Evolutionary conservation across 2,113 vertebrate species (phyloP).

Genomic region (Calidris pugnax): DNA sequence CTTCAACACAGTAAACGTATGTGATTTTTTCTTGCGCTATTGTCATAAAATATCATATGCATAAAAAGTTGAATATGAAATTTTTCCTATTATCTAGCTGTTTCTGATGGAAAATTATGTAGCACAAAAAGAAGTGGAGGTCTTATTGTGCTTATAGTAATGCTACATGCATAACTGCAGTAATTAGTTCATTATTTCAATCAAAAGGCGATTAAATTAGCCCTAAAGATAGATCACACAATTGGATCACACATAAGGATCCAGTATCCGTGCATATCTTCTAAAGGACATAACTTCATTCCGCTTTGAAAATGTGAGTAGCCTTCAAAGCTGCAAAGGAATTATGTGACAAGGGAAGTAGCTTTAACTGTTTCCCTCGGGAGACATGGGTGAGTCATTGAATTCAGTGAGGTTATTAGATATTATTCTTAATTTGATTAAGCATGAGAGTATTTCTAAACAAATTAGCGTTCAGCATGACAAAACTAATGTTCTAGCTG

Average conservation of each 20-base stretch:
- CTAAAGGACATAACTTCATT: neutral
- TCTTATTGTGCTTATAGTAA: neutral
- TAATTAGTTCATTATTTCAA: neutral
- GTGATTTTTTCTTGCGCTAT: neutral
- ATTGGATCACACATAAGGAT: neutral
- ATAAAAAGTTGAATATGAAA: neutral
- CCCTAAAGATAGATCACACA: neutral
- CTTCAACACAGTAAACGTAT: neutral
- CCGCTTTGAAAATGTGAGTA: neutral
- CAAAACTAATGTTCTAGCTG: neutral
- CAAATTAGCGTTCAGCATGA: neutral
- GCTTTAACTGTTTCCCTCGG: constrained; percentile 21
- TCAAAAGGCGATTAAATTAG: neutral
- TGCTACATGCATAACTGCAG: neutral
- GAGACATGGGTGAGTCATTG: neutral
- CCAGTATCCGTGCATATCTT: neutral
- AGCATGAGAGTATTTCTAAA: constrained; percentile 22
- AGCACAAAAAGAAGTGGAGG: neutral
- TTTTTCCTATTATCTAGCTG: neutral
- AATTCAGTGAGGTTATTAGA: neutral
- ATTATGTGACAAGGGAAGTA: neutral
- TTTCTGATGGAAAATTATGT: neutral
- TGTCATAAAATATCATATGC: neutral
- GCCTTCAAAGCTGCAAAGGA: neutral
- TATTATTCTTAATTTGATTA: constrained; percentile 39